phyloP scores from a whole-genome alignment of 2,888 invertebrate species.

The Papilio demoleus region DNA sequence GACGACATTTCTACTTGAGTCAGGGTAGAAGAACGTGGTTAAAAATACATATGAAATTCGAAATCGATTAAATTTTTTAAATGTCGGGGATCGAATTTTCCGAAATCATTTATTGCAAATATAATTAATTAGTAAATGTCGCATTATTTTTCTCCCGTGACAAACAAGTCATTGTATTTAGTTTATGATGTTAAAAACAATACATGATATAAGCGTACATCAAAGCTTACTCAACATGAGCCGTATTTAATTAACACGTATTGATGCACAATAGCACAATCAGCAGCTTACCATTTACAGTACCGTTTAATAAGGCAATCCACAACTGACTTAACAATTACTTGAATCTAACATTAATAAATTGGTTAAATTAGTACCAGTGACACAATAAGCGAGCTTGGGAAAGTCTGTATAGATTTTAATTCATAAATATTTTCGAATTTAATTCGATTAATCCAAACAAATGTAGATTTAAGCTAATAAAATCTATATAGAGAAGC shows the following conservation, averaged over 20 bases:
- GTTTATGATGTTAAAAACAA: conserved; percentile 11
- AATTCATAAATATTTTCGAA: not conserved
- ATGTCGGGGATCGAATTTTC: too few species aligned
- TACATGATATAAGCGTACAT: conserved; percentile 10
- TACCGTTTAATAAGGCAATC: conserved; percentile 34
- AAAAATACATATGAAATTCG: too few species aligned
- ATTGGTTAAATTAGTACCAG: conserved; percentile 36
- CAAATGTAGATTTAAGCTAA: not conserved
- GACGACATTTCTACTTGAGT: too few species aligned
- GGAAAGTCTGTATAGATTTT: conserved; percentile 1
- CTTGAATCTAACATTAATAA: conserved; percentile 38
- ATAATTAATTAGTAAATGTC: too few species aligned
- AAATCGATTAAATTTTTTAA: too few species aligned
- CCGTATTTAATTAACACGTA: conserved; percentile 38
- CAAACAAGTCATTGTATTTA: not conserved
- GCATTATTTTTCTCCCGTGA: not conserved
- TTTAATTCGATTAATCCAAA: too few species aligned
- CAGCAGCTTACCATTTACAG: conserved; percentile 33
- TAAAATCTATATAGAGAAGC: not conserved
- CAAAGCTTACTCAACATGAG: conserved; percentile 22
- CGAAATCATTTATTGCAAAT: too few species aligned
- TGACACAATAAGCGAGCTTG: not conserved
- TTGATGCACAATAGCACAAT: conserved; percentile 40
- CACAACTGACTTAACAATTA: conserved; percentile 39
- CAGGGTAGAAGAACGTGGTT: too few species aligned